Conservation (phyloP, 2,113 vertebrate species). For the Oryzias woworae region DNA sequence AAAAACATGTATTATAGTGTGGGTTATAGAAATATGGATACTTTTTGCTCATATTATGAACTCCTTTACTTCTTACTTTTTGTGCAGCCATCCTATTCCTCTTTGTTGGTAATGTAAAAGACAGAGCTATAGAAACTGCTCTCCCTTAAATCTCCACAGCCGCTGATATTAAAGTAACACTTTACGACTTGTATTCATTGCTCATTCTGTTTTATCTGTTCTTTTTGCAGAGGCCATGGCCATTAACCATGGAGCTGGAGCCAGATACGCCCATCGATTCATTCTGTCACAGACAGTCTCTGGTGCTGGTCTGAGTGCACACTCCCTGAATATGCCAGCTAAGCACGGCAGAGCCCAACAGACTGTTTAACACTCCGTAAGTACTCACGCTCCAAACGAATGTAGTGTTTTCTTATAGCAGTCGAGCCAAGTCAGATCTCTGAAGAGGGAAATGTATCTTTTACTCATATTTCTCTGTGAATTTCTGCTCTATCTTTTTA, state of each 20-base stretch:
- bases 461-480: slow-evolving; percentile 2
- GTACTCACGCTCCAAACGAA: slow-evolving; percentile 30
- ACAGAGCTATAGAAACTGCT: neutral
- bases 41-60: neutral
- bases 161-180: neutral
- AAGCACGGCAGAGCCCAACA: slow-evolving; percentile 42
- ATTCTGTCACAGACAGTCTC: slow-evolving; percentile 34
- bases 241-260: slow-evolving; percentile 55
- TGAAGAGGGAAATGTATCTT: slow-evolving; percentile 15
- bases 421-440: slow-evolving; percentile 14
- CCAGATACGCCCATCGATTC: slow-evolving; percentile 39
- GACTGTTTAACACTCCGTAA: slow-evolving; percentile 61
- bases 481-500: neutral
- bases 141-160: neutral
- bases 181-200: neutral
- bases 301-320: slow-evolving; percentile 38
- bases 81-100: neutral
- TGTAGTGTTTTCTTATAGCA: slow-evolving; percentile 14
- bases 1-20: no score
- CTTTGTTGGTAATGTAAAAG: slow-evolving; percentile 2
- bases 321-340: slow-evolving; percentile 44
- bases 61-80: neutral
- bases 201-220: slow-evolving; percentile 25
- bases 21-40: neutral
- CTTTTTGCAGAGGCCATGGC: slow-evolving; percentile 53